Evolutionary conservation across 2,113 vertebrate genomes (phyloP).

Genomic region (Nannospalax galili): DNA sequence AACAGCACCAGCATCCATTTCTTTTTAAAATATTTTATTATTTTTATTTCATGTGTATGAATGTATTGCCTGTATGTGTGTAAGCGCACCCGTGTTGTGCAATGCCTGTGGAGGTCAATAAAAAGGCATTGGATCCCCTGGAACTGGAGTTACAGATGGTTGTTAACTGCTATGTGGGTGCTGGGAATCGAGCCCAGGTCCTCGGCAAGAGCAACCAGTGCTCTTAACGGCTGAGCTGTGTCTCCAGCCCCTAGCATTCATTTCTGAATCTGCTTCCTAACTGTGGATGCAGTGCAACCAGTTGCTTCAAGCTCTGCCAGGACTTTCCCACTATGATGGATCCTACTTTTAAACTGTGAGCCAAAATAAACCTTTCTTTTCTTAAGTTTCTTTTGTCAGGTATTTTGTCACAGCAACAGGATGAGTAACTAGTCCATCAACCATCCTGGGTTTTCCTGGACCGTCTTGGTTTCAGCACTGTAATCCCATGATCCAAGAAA

Average conservation of each 20-base stretch:
- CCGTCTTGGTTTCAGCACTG: neutral
- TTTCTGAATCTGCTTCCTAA: neutral
- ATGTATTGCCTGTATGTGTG: too few species aligned
- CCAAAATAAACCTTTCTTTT: neutral
- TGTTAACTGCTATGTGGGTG: too few species aligned
- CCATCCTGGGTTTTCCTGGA: neutral
- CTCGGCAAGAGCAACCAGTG: too few species aligned
- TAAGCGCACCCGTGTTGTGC: too few species aligned
- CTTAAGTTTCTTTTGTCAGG: neutral
- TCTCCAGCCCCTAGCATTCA: too few species aligned
- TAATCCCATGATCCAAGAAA: neutral
- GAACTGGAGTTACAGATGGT: too few species aligned
- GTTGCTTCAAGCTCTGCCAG: neutral
- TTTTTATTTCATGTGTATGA: too few species aligned
- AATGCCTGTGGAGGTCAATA: too few species aligned
- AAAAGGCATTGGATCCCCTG: too few species aligned
- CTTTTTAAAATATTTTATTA: neutral
- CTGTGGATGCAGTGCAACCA: neutral
- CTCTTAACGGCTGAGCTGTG: too few species aligned
- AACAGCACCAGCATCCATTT: neutral
- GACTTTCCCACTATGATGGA: neutral
- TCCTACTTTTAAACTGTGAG: neutral
- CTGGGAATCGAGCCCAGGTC: too few species aligned
- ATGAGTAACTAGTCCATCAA: neutral
- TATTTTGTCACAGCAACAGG: neutral